Conservation (phyloP, 2,888 invertebrate genomes). For the Caenorhabditis virilis region DNA sequence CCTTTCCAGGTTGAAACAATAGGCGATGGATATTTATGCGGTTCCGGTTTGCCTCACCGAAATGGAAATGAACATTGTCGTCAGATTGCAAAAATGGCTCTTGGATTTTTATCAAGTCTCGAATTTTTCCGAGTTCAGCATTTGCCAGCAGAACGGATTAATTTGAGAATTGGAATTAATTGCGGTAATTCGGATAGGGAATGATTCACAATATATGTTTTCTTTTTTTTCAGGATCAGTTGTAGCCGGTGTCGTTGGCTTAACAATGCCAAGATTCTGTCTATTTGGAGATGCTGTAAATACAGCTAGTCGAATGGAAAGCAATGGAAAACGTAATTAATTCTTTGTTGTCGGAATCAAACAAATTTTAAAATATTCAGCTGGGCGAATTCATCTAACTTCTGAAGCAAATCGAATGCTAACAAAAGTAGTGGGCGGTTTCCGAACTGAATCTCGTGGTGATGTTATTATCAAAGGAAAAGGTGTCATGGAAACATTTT, state of each 20-base stretch:
- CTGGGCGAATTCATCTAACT: constrained; percentile 60
- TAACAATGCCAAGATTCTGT: constrained; percentile 60
- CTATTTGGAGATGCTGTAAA: constrained; percentile 57
- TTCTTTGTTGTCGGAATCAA: too few species aligned
- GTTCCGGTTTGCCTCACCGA: constrained; percentile 59
- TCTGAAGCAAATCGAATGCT: constrained; percentile 52
- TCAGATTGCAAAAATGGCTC: constrained; percentile 58
- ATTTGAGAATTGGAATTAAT: constrained; percentile 62
- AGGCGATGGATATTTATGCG: constrained; percentile 64
- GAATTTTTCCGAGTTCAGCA: constrained; percentile 53
- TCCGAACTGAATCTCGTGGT: constrained; percentile 56
- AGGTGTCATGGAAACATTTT: constrained; percentile 61
- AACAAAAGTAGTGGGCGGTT: constrained; percentile 54
- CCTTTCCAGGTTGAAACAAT: constrained; percentile 58
- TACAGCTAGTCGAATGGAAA: constrained; percentile 57
- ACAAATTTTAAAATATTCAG: too few species aligned
- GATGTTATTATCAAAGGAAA: constrained; percentile 60
- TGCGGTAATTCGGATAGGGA: constrained; percentile 32
- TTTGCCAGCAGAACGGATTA: constrained; percentile 59
- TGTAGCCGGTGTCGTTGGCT: constrained; percentile 60
- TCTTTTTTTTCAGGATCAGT: constrained; percentile 37
- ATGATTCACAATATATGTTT: neutral
- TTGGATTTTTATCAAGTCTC: constrained; percentile 51
- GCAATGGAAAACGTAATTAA: constrained; percentile 52
- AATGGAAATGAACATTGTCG: constrained; percentile 52